Conservation (phyloP, 2,113 vertebrate species). For the Seriola quinqueradiata region DNA sequence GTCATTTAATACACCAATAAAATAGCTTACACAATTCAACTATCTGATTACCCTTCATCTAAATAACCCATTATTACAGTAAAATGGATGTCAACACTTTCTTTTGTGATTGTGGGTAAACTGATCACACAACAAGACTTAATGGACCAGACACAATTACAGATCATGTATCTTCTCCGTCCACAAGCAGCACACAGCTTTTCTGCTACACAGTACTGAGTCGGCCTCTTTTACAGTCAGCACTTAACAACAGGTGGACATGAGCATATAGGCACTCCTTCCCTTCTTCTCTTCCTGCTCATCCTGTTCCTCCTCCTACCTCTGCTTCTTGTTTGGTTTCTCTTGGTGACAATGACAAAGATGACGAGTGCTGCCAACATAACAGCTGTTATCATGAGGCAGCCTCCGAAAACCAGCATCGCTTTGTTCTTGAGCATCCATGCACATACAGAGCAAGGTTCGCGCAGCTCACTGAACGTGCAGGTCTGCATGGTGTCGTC, state of each 20-base stretch:
- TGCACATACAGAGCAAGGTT: constrained; percentile 83
- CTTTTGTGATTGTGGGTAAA: constrained; percentile 20
- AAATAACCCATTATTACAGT: constrained; percentile 13
- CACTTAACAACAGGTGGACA: constrained; percentile 31
- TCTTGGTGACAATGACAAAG: constrained; percentile 83
- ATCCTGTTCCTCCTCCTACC: constrained; percentile 39
- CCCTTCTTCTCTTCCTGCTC: constrained; percentile 39
- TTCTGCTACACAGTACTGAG: constrained; percentile 10
- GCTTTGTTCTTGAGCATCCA: constrained; percentile 87
- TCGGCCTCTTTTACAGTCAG: constrained; percentile 27
- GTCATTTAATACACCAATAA: neutral
- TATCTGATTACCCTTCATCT: neutral
- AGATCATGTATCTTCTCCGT: neutral
- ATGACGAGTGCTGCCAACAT: constrained; percentile 83
- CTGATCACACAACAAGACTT: constrained; percentile 29
- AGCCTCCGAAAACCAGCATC: constrained; percentile 89
- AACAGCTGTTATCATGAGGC: constrained; percentile 84
- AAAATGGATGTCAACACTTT: neutral
- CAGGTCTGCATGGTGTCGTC: constrained; percentile 68
- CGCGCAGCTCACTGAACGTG: neutral
- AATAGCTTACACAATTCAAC: neutral
- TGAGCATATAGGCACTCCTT: constrained; percentile 24
- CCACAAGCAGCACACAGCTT: neutral
- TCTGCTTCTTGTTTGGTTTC: constrained; percentile 60
- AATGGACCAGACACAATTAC: neutral